A percentile compares a stretch with the other conserved stretches of the same genome.
Evolutionary conservation across 92 coral and sea anemone species (phyloP).

Genomic region (Muricea muricata): DNA sequence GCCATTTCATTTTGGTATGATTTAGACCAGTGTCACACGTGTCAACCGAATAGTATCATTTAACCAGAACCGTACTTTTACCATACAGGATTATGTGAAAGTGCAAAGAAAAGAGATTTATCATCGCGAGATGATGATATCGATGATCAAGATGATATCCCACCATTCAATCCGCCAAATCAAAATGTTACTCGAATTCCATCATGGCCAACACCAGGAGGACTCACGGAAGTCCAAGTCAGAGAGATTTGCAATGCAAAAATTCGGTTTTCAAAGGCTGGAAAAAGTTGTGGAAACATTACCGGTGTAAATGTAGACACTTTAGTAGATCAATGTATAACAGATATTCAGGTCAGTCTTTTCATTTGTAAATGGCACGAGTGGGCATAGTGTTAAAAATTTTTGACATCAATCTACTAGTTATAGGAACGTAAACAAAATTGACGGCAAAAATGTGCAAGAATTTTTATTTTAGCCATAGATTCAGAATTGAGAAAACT

Average conservation of each 20-base stretch:
- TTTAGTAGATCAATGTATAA: not conserved
- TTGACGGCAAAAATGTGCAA: too few species aligned
- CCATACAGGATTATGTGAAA: not conserved
- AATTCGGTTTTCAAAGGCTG: conserved; percentile 5
- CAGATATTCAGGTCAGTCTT: conserved; percentile 26
- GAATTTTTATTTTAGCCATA: too few species aligned
- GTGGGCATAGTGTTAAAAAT: too few species aligned
- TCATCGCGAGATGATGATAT: not conserved
- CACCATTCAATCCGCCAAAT: conserved; percentile 1
- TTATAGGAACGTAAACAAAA: too few species aligned
- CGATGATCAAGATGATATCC: conserved; percentile 27
- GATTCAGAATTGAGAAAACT: too few species aligned
- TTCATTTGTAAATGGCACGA: too few species aligned
- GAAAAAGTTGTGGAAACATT: conserved; percentile 2
- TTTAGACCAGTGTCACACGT: too few species aligned
- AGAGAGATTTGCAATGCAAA: conserved; percentile 3
- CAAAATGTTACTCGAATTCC: not conserved
- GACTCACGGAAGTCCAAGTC: conserved; percentile 16
- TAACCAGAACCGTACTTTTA: too few species aligned
- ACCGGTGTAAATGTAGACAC: conserved; percentile 22
- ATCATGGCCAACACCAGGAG: conserved; percentile 32
- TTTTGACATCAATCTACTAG: too few species aligned
- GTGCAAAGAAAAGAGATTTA: not conserved
- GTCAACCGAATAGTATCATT: too few species aligned
- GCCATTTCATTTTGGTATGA: too few species aligned